phyloP scores from a whole-genome alignment of 2,113 vertebrate genomes.

The Helogale parvula region DNA sequence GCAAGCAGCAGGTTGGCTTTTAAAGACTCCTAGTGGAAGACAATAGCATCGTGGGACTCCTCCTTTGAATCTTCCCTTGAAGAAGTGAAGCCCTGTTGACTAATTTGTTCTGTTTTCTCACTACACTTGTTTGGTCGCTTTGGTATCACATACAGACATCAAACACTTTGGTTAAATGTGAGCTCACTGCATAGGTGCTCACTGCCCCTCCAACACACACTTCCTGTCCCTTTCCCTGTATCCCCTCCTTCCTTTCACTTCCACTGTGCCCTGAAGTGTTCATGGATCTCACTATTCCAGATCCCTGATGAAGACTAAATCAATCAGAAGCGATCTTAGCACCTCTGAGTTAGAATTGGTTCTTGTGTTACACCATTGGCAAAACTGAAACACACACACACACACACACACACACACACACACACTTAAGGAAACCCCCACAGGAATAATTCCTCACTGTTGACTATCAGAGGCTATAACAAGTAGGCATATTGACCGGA shows the following conservation, averaged over 20 bases:
- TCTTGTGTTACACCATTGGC: neutral
- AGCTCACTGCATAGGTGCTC: accelerated
- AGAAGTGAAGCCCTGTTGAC: neutral
- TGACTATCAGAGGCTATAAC: neutral
- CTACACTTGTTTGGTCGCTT: neutral
- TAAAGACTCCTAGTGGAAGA: neutral
- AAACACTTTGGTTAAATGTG: neutral
- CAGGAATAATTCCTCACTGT: neutral
- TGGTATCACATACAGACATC: neutral
- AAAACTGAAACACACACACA: neutral
- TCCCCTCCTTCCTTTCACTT: neutral
- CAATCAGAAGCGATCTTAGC: neutral
- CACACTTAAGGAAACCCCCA: neutral
- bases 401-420: too few species aligned
- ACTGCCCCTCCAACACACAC: neutral
- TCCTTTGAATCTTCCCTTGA: neutral
- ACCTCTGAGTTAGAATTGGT: neutral
- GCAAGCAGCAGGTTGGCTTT: neutral
- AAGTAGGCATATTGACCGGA: accelerated
- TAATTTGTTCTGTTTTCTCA: neutral
- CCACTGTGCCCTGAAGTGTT: neutral
- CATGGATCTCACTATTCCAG: neutral
- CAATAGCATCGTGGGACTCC: neutral
- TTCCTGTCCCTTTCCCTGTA: neutral
- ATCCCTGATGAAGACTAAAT: neutral